Conservation (phyloP, 2,888 invertebrate genomes). For the Phyto melanocephala region DNA sequence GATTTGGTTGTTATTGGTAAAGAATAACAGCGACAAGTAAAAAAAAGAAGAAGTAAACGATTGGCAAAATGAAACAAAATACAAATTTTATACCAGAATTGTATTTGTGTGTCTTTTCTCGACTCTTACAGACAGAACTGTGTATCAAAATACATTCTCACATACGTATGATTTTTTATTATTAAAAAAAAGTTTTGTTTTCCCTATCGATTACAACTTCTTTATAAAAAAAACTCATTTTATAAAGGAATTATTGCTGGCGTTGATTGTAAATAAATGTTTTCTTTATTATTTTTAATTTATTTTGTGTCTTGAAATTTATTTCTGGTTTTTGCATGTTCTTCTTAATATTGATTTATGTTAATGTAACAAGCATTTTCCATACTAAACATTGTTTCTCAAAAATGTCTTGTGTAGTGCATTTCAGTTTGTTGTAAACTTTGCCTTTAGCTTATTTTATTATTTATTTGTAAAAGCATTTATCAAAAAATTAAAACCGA, state of each 20-base stretch:
- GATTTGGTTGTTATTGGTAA: slow-evolving; percentile 36
- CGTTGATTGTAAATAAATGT: background rate
- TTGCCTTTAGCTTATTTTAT: no score
- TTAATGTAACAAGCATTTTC: background rate
- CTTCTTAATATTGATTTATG: slow-evolving; percentile 28
- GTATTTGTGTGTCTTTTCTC: slow-evolving; percentile 2
- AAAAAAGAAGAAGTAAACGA: slow-evolving; percentile 24
- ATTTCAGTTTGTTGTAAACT: no score
- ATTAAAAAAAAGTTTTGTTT: slow-evolving; percentile 11
- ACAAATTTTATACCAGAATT: slow-evolving; percentile 46
- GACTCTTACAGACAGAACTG: background rate
- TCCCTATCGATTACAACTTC: slow-evolving; percentile 33
- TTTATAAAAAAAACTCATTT: slow-evolving; percentile 5
- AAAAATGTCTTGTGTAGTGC: background rate
- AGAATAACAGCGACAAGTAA: background rate
- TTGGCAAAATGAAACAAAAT: slow-evolving; percentile 52
- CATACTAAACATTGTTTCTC: background rate
- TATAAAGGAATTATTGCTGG: background rate
- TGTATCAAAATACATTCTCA: slow-evolving; percentile 21
- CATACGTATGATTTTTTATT: slow-evolving; percentile 5
- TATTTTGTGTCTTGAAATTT: slow-evolving; percentile 30
- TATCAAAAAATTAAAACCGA: background rate
- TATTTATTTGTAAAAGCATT: no score
- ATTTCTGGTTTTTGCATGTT: slow-evolving; percentile 3
- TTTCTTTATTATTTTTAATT: slow-evolving; percentile 13